Evolutionary conservation across 2,113 vertebrate genomes (phyloP).

Genomic region (Spermophilus dauricus): DNA sequence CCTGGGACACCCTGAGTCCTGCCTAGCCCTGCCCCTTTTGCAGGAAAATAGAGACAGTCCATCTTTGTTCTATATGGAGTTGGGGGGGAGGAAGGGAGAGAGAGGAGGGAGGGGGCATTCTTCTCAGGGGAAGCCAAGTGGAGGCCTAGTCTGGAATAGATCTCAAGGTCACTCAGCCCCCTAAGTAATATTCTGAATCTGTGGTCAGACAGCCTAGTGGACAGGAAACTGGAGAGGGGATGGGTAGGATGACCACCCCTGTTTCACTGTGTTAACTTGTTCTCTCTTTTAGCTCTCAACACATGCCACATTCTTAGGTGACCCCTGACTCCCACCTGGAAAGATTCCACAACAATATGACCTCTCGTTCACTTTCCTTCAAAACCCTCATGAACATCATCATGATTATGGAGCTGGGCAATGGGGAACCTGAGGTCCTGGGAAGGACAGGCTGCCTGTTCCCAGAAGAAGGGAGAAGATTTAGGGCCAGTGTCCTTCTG

Average conservation of each 20-base stretch:
- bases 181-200: fast-evolving
- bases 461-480: not conserved
- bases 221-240: not conserved
- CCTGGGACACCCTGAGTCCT: not conserved
- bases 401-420: not conserved
- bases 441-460: too few species aligned
- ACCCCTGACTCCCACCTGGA: too few species aligned
- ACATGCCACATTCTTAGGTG: not conserved
- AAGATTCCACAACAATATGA: not conserved
- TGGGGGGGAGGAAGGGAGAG: too few species aligned
- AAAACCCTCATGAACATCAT: not conserved
- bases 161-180: not conserved
- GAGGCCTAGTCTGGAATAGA: too few species aligned
- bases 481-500: not conserved
- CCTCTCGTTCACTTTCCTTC: too few species aligned
- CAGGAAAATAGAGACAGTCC: not conserved
- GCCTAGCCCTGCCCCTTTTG: not conserved
- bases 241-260: not conserved
- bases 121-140: not conserved
- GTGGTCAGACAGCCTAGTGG: too few species aligned
- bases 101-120: too few species aligned
- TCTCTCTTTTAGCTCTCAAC: not conserved
- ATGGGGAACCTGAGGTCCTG: not conserved
- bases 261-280: not conserved
- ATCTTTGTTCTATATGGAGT: not conserved